phyloP scores from a whole-genome alignment of 2,797 vertebrate genomes.

The Argentina silus region DNA sequence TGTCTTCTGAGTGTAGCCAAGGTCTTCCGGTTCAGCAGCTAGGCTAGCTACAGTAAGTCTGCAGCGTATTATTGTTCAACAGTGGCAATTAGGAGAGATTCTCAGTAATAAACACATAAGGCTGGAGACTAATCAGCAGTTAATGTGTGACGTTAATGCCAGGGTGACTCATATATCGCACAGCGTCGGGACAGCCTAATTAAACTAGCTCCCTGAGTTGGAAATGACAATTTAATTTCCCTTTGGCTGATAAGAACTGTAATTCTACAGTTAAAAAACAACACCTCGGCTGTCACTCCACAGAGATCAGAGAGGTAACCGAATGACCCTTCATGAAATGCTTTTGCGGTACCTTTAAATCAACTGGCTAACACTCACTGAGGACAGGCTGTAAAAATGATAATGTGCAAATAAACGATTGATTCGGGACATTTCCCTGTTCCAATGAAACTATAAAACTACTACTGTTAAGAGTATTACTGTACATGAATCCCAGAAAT shows the following conservation, averaged over 20 bases:
- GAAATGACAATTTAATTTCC: constrained; percentile 13
- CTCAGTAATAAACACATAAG: neutral
- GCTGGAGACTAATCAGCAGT: neutral
- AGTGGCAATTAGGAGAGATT: neutral
- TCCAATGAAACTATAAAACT: neutral
- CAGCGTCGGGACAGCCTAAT: neutral
- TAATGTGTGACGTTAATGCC: neutral
- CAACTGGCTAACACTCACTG: neutral
- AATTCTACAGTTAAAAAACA: neutral
- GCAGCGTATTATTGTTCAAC: neutral
- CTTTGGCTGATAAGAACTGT: neutral
- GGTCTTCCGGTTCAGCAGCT: neutral
- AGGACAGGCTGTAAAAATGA: neutral
- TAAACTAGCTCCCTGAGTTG: constrained; percentile 1
- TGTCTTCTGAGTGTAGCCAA: neutral
- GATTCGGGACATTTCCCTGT: neutral
- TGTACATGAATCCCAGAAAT: neutral
- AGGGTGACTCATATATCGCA: constrained; percentile 5
- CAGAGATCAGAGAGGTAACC: neutral
- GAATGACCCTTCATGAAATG: neutral
- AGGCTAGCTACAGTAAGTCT: too few relatives aligned
- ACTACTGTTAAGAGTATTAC: too few relatives aligned
- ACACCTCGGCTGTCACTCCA: too few relatives aligned
- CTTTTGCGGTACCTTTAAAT: neutral
- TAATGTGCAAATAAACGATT: neutral